These are phyloP conservation scores for Prunella himalayana DNA, from an alignment of 2,113 vertebrate genomes.

Conservation along the genomic window DNA sequence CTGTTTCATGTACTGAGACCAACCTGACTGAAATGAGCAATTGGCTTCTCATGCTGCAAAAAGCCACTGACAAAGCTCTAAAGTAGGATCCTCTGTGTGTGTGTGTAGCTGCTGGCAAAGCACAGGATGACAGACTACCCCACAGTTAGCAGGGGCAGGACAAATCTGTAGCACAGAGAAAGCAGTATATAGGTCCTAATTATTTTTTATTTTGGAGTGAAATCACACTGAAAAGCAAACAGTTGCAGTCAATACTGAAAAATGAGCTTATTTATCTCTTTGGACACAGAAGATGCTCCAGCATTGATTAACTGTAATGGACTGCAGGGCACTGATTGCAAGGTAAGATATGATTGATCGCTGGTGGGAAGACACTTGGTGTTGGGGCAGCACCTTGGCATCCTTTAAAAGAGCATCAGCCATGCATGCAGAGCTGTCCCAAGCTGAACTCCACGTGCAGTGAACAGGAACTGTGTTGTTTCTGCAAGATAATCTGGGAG, in stretches of 20 bases:
- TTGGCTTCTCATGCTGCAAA: not conserved
- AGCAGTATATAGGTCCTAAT: not conserved
- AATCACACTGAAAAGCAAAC: not conserved
- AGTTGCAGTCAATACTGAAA: not conserved
- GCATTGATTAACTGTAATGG: conserved; percentile 17
- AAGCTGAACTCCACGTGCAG: not conserved
- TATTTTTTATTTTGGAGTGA: not conserved
- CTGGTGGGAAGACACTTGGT: not conserved
- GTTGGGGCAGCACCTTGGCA: not conserved
- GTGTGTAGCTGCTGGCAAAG: not conserved
- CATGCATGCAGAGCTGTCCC: not conserved
- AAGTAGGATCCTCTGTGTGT: not conserved
- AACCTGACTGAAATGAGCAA: conserved; percentile 30
- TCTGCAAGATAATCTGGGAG: not conserved
- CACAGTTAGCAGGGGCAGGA: not conserved
- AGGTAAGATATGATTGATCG: not conserved
- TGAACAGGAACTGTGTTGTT: not conserved
- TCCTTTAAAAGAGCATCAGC: not conserved
- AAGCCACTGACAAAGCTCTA: not conserved
- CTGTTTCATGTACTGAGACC: not conserved
- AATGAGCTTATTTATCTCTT: conserved; percentile 21
- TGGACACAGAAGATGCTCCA: not conserved
- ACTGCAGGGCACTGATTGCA: not conserved
- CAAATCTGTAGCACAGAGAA: not conserved
- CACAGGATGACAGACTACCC: not conserved